Percentiles rank a stretch among this genome's conserved stretches.
These are phyloP conservation scores for Cherax quadricarinatus DNA, from an alignment of 1,140 invertebrate species.

Conservation along the genomic window DNA sequence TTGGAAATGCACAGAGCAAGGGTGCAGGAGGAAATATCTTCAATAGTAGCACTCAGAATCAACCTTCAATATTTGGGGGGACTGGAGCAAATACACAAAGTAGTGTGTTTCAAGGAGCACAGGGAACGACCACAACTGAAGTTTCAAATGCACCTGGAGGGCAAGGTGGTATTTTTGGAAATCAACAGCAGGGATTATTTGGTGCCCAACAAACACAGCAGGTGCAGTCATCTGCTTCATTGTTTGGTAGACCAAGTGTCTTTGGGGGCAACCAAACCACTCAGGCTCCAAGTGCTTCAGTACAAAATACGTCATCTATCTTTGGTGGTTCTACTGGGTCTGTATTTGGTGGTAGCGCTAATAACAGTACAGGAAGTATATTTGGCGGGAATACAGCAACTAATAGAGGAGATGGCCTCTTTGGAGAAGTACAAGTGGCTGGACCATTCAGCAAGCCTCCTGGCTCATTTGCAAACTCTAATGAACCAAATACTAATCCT, in stretches of 20 bases:
- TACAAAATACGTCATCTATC: neutral
- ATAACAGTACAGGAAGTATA: neutral
- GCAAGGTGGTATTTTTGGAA: slow-evolving; percentile 12
- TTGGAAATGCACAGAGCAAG: neutral
- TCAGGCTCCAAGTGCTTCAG: neutral
- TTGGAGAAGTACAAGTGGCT: neutral
- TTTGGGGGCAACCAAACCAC: neutral
- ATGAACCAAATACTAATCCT: neutral
- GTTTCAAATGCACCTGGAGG: neutral
- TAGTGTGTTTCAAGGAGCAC: neutral
- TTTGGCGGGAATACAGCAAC: slow-evolving; percentile 12
- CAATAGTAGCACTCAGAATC: neutral
- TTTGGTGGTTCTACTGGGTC: neutral
- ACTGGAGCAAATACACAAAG: neutral
- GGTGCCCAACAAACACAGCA: slow-evolving; percentile 7
- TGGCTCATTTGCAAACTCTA: neutral
- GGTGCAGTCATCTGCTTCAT: neutral
- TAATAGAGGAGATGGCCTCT: neutral
- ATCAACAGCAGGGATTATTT: slow-evolving; percentile 10
- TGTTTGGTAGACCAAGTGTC: neutral
- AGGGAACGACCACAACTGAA: neutral
- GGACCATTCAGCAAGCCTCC: slow-evolving; percentile 18
- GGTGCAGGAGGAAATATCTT: neutral
- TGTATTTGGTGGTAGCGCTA: neutral
- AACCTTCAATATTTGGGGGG: slow-evolving; percentile 12